These are phyloP conservation scores for Platyscapa corneri DNA, from an alignment of 1,140 invertebrate species.

Conservation along the genomic window DNA sequence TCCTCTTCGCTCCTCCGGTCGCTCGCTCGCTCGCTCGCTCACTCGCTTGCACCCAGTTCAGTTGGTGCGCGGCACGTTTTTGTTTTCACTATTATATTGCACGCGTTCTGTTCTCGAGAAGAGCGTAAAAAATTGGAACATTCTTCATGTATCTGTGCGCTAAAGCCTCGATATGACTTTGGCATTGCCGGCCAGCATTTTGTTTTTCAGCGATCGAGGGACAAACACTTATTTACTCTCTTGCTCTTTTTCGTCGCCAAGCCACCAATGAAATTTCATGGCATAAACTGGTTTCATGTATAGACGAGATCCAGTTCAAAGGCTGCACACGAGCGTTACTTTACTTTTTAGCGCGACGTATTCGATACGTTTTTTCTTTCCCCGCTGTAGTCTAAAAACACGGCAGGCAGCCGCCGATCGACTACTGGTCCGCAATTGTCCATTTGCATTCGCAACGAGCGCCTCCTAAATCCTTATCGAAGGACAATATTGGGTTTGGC, in stretches of 20 bases:
- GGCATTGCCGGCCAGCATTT: neutral
- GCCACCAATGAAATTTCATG: neutral
- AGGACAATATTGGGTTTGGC: neutral
- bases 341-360: slow-evolving; percentile 21
- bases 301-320: slow-evolving; percentile 4
- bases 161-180: neutral
- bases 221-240: neutral
- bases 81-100: slow-evolving; percentile 25
- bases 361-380: slow-evolving; percentile 8
- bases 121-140: neutral
- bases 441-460: too few species aligned
- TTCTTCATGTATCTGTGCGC: neutral
- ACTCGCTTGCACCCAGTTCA: neutral
- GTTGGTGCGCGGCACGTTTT: neutral
- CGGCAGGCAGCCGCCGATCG: too few species aligned
- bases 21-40: neutral
- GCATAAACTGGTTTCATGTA: slow-evolving; percentile 24
- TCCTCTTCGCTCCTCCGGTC: neutral
- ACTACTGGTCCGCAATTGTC: too few species aligned
- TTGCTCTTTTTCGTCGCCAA: neutral
- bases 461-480: neutral
- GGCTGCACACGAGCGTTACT: neutral
- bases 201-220: neutral
- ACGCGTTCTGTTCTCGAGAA: neutral
- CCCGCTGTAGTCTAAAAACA: too few species aligned